phyloP scores from a whole-genome alignment of 2,888 invertebrate genomes.

The Nezara viridula region DNA sequence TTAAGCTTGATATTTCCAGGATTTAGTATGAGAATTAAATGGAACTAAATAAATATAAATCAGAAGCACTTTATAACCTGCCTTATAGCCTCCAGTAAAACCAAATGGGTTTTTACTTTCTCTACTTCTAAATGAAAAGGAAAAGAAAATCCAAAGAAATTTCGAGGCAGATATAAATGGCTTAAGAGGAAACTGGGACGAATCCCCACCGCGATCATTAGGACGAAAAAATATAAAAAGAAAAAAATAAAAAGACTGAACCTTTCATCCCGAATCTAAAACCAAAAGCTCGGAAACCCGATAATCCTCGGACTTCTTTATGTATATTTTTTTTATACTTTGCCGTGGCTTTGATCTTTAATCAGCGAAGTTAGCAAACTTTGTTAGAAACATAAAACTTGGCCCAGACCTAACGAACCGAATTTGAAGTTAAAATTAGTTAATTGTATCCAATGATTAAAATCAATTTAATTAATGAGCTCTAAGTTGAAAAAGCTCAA shows the following conservation, averaged over 20 bases:
- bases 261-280: slow-evolving; percentile 36
- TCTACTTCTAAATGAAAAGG: not conserved
- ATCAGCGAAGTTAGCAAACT: slow-evolving; percentile 12
- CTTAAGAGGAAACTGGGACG: slow-evolving; percentile 32
- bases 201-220: slow-evolving; percentile 12
- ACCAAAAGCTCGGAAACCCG: slow-evolving; percentile 29
- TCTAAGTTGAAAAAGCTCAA: not conserved
- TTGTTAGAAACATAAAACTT: not conserved
- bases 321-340: not conserved
- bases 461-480: not conserved
- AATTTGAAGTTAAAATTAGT: not conserved
- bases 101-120: not conserved
- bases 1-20: too few species aligned
- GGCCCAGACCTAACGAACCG: not conserved
- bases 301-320: slow-evolving; percentile 25
- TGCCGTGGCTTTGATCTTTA: slow-evolving; percentile 1
- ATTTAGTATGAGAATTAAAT: not conserved
- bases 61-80: not conserved
- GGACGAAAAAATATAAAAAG: slow-evolving; percentile 29
- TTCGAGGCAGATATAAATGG: slow-evolving; percentile 30
- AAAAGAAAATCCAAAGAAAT: not conserved
- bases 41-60: not conserved
- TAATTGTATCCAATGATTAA: not conserved
- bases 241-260: not conserved
- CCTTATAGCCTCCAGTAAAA: not conserved